Evolutionary conservation across 2,797 vertebrate species (phyloP), one percentile per base, ranked within the genome.

Genomic region (Eidolon dupreanum): DNA sequence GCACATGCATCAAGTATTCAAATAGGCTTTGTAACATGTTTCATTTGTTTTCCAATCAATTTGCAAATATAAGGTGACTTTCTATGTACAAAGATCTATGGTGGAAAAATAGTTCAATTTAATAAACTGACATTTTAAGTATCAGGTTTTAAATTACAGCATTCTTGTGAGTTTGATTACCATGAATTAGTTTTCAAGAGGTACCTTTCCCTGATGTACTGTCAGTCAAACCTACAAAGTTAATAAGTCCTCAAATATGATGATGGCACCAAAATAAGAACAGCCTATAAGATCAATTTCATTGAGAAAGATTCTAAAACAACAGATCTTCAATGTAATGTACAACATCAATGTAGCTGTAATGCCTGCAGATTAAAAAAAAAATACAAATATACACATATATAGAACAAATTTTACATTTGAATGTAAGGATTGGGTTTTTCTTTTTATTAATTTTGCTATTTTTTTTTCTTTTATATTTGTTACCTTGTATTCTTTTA

Each of bases 401-500:
- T 75, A 19, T 36, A 24, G 38, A 46, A 7, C 19, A 31, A 19
- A 59, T 70, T 93, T 93, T 82, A 41, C 15, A 66, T 89, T 41
- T 96, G 7, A 77, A 49, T 77, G 24, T 71, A 71, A 88, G 2
- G 8, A 6, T 95, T 88, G 2, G 11, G 33, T 20, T 87, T 61
- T 94, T 66, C 20, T 61, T 55, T 51, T 49, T 49, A 49, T 49
- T 49, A 49, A 51, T 78, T 43, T 28, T 11, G 24, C 41, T 46
- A 26, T 7, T 84, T 71, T 12, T 12, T 63, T 93, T 70, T 89
- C 0, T 63, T 88, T 66, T 53, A 15, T 46, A 33, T 61, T 59
- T 93, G 49, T 55, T 95, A 77, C 15, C 5, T 66, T 96, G 20
- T 74, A n/a, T 78, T 92, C 33, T 88, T 63, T 77, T n/a, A 78